phyloP scores from a whole-genome alignment of 2,113 vertebrate genomes.

The Saguinus midas region DNA sequence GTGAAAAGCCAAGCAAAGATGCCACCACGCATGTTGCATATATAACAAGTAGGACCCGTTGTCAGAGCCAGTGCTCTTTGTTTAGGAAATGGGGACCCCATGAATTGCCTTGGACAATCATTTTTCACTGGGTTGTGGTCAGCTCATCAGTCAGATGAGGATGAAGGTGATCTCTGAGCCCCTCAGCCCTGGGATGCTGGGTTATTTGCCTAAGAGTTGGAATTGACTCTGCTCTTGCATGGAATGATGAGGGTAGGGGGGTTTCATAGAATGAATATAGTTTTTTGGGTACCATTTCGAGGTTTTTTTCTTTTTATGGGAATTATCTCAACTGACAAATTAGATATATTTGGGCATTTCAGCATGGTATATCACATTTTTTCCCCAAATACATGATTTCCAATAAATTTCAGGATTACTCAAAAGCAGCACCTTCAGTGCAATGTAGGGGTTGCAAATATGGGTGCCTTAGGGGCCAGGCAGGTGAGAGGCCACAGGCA shows the following conservation, averaged over 20 bases:
- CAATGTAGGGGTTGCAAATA: not conserved
- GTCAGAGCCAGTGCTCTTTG: fast-evolving
- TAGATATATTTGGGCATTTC: not conserved
- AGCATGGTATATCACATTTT: not conserved
- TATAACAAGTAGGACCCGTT: not conserved
- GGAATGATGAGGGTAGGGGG: not conserved
- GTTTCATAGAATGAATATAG: not conserved
- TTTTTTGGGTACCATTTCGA: not conserved
- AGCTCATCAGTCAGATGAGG: not conserved
- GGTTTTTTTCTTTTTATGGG: not conserved
- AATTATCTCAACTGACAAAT: not conserved
- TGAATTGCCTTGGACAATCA: not conserved
- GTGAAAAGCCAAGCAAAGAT: fast-evolving
- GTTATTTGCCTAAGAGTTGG: not conserved
- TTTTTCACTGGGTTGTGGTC: not conserved
- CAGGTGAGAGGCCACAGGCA: not conserved
- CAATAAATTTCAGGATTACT: not conserved
- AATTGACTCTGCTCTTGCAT: not conserved
- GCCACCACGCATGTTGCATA: fast-evolving
- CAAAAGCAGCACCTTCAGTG: not conserved
- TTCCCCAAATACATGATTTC: not conserved
- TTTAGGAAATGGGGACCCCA: not conserved
- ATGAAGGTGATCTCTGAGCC: not conserved
- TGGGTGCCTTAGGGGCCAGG: not conserved
- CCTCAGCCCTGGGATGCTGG: not conserved